These are phyloP conservation scores for Burhinus oedicnemus DNA, from an alignment of 2,113 vertebrate genomes.

Conservation along the genomic window DNA sequence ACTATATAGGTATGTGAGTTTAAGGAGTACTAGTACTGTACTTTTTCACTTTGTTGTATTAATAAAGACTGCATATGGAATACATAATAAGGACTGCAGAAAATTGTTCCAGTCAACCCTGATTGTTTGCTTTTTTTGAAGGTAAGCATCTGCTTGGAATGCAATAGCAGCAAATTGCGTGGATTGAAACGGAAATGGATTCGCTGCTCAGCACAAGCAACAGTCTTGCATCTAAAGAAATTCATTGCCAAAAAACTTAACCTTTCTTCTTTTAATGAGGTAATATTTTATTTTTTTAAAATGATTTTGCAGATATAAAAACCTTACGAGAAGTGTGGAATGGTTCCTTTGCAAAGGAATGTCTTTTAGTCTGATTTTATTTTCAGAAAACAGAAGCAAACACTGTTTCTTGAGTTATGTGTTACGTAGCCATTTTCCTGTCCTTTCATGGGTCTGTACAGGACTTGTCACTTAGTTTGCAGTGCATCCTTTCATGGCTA, in stretches of 20 bases:
- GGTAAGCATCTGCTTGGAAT: slow-evolving; percentile 99
- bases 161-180: slow-evolving; percentile 97
- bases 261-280: slow-evolving; percentile 98
- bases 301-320: background rate
- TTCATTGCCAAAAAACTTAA: slow-evolving; percentile 99
- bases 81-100: background rate
- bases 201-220: slow-evolving; percentile 97
- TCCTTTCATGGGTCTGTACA: background rate
- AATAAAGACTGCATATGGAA: background rate
- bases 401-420: background rate
- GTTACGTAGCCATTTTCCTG: background rate
- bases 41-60: background rate
- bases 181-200: slow-evolving; percentile 98
- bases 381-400: background rate
- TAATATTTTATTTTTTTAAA: slow-evolving; percentile 53
- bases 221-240: slow-evolving; percentile 98
- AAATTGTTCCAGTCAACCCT: background rate
- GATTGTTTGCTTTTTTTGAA: slow-evolving; percentile 54
- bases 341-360: background rate
- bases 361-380: background rate
- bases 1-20: background rate
- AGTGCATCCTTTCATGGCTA: background rate
- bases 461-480: background rate
- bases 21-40: background rate
- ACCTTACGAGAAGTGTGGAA: fast-evolving